Base-by-base conservation (phyloP, 2,113 vertebrate species). In the Hemibagrus wyckioides region DNA sequence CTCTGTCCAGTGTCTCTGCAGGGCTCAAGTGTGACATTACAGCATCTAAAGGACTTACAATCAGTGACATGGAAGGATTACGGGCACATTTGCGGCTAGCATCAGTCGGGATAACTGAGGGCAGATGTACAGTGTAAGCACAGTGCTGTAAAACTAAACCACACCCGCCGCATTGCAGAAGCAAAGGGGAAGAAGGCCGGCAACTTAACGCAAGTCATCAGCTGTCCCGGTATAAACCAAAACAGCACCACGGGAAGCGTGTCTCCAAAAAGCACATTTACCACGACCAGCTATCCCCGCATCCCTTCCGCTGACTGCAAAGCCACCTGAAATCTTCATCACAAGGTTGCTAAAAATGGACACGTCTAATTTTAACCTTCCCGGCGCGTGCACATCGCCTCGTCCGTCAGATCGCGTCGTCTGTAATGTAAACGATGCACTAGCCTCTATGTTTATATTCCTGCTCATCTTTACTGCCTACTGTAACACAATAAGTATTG, bases 151-250 rank as follows among this genome's bases (percentile, higher is more conserved):
- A 13, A 59, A 39, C 77, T 89, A 90, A 79, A 86, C 91, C 92
- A 92, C 92, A 92, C 91, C 92, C 91, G 90, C 91, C 92, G 92
- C 92, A 93, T 87, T 93, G 92, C 92, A 92, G 92, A 90, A 91
- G 77, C 87, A 77, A 75, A 82, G 89, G 67, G 54, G 39, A 86
- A 50, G 71, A 57, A 85, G 89, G 84, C 89, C 83, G 80, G 86
- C 30, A 89, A 91, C 63, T 89, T 86, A 87, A 71, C 79, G 63
- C 85, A 63, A 80, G 75, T 89, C 88, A 91, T 67, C 73, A 88
- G 88, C 52, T 83, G 65, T 83, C 71, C 76, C 85, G 39, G 59
- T 1, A 57, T 36, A 44, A 48, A 11, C 33, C 77, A 69, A 28
- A 9, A 71, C 61, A 44, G n/a, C 19, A 17, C 44, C 6, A 2